Conservation (phyloP, 92 coral and sea anemone species). For the Heliopora coerulea region DNA sequence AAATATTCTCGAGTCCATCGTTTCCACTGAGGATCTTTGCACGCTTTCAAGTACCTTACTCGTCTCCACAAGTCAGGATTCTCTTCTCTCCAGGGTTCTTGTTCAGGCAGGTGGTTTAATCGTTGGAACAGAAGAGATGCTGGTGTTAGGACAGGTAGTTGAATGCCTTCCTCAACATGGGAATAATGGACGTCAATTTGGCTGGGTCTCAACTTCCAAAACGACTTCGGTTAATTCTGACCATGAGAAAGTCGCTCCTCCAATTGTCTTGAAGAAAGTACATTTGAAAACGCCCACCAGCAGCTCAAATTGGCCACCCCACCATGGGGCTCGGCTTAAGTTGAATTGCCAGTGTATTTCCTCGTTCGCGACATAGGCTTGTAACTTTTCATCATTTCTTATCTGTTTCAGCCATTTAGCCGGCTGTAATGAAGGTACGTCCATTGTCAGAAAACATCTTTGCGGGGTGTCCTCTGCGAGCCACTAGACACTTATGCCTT, state of each 20-base stretch:
- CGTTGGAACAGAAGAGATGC: too few relatives aligned
- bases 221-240: conserved; percentile 42
- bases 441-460: conserved; percentile 46
- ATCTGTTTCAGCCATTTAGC: conserved; percentile 45
- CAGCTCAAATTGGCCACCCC: conserved; percentile 45
- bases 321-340: too few relatives aligned
- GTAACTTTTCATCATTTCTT: conserved; percentile 47
- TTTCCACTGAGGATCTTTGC: conserved; percentile 48
- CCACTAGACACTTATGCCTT: too few relatives aligned
- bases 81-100: conserved; percentile 20
- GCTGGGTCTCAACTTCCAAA: conserved; percentile 42
- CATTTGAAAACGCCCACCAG: conserved; percentile 44
- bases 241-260: conserved; percentile 44
- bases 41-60: neutral
- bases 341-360: conserved; percentile 20
- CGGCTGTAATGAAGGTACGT: conserved; percentile 43
- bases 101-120: conserved; percentile 18
- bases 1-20: conserved; percentile 32
- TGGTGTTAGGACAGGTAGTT: too few relatives aligned
- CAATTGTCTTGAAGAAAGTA: conserved; percentile 40
- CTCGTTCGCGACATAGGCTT: conserved; percentile 18
- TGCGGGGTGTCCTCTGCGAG: too few relatives aligned
- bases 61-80: neutral
- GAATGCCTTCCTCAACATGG: too few relatives aligned
- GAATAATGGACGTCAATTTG: conserved; percentile 37